These are phyloP conservation scores for Manduca sexta DNA, from an alignment of 1,140 invertebrate species.

Conservation along the genomic window DNA sequence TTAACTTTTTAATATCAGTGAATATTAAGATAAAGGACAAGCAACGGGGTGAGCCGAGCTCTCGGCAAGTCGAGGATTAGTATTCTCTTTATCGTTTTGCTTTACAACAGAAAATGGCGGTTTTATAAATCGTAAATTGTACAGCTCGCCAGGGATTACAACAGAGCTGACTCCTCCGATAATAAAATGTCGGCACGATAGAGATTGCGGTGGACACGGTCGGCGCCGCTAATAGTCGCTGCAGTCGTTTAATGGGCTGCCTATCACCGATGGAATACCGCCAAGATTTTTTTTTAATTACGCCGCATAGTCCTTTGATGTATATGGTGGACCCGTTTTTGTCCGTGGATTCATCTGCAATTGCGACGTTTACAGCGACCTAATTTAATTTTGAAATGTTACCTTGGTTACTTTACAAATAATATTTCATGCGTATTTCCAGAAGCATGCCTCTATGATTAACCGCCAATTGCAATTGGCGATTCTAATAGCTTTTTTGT, in stretches of 20 bases:
- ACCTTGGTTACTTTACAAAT: no score
- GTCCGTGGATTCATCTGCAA: no score
- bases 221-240: slow-evolving; percentile 35
- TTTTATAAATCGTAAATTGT: slow-evolving; percentile 49
- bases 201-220: slow-evolving; percentile 33
- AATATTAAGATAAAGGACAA: slow-evolving; percentile 35
- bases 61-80: slow-evolving; percentile 19
- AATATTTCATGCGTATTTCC: no score
- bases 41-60: slow-evolving; percentile 17
- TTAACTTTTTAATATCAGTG: slow-evolving; percentile 43
- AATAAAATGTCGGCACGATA: slow-evolving; percentile 51
- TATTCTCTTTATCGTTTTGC: slow-evolving; percentile 39
- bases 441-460: background rate
- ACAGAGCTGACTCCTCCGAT: slow-evolving; percentile 37
- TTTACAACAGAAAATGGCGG: slow-evolving; percentile 37
- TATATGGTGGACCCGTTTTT: background rate
- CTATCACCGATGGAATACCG: slow-evolving; percentile 35
- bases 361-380: no score
- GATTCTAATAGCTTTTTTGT: no score
- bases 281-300: slow-evolving; percentile 34
- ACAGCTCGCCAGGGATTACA: slow-evolving; percentile 37
- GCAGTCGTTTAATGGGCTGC: slow-evolving; percentile 37
- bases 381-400: no score
- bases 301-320: background rate
- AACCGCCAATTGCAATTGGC: no score